Percentiles rank a stretch among this genome's conserved stretches.
These are phyloP conservation scores for Drosophila maculinotata DNA, from an alignment of 2,888 invertebrate species.

Conservation along the genomic window DNA sequence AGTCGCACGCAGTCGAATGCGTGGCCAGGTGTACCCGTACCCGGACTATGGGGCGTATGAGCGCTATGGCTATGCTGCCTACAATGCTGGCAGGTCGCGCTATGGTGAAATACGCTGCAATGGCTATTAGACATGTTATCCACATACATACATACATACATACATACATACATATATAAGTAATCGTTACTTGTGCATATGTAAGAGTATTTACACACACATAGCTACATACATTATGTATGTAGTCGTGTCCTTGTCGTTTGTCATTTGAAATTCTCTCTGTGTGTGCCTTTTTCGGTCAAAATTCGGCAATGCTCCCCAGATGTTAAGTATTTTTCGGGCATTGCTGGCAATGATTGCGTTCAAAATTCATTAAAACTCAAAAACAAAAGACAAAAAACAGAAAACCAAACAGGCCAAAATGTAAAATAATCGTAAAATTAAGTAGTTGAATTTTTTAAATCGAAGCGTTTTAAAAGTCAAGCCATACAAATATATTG, in stretches of 20 bases:
- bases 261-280: slow-evolving; percentile 77
- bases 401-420: slow-evolving; percentile 61
- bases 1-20: slow-evolving; percentile 52
- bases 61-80: slow-evolving; percentile 64
- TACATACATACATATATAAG: slow-evolving; percentile 18
- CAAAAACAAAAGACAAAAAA: slow-evolving; percentile 4
- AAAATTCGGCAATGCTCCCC: slow-evolving; percentile 69
- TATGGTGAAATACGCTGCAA: slow-evolving; percentile 79
- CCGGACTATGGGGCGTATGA: slow-evolving; percentile 71
- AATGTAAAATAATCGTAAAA: slow-evolving; percentile 49
- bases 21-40: slow-evolving; percentile 50
- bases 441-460: slow-evolving; percentile 77
- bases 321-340: slow-evolving; percentile 51
- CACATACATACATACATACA: background rate
- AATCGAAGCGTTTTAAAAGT: slow-evolving; percentile 37
- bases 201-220: slow-evolving; percentile 8
- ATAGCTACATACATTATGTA: too few relatives aligned
- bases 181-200: slow-evolving; percentile 10
- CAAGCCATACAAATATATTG: slow-evolving; percentile 28
- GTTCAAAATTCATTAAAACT: slow-evolving; percentile 64
- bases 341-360: slow-evolving; percentile 65
- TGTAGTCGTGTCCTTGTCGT: slow-evolving; percentile 62
- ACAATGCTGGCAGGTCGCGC: slow-evolving; percentile 57
- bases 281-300: slow-evolving; percentile 82
- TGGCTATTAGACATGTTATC: slow-evolving; percentile 60